A percentile compares a stretch with the other conserved stretches of the same genome.
Evolutionary conservation across 2,797 vertebrate species (phyloP).

Genomic region (Anabacerthia variegaticeps): DNA sequence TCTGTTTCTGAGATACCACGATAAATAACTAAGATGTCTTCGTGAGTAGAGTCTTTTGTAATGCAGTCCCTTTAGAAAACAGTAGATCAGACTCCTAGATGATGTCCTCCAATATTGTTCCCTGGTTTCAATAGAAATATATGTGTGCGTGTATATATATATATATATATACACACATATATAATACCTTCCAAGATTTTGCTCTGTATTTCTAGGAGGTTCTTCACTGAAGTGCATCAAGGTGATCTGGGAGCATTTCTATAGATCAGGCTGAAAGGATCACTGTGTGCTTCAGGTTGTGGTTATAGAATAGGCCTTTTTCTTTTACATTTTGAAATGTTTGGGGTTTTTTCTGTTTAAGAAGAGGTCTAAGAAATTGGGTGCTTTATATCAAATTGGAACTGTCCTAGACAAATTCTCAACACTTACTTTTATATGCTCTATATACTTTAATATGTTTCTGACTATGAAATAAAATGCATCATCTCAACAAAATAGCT

Average conservation of each 20-base stretch:
- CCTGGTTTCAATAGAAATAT: neutral
- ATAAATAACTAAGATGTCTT: neutral
- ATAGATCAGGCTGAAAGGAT: neutral
- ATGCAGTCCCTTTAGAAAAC: neutral
- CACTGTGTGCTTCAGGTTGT: neutral
- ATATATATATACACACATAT: neutral
- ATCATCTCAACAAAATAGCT: constrained; percentile 39
- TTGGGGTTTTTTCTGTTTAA: neutral
- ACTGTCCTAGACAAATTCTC: constrained; percentile 22
- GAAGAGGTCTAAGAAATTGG: neutral
- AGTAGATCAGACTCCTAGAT: neutral
- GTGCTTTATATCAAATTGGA: constrained; percentile 36
- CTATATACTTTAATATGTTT: constrained; percentile 27
- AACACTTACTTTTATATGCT: constrained; percentile 29
- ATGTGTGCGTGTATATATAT: neutral
- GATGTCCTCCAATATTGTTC: neutral
- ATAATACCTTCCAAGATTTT: neutral
- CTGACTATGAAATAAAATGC: constrained; percentile 37
- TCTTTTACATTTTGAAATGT: neutral
- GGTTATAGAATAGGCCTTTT: neutral
- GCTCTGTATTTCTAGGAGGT: neutral
- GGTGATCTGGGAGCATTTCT: neutral
- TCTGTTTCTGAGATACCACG: neutral
- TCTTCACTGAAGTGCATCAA: neutral
- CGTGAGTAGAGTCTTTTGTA: neutral